Percentiles rank a stretch among this genome's conserved stretches.
Evolutionary conservation across 2,797 vertebrate species (phyloP).

Genomic region (Rhyacichthys aspro): DNA sequence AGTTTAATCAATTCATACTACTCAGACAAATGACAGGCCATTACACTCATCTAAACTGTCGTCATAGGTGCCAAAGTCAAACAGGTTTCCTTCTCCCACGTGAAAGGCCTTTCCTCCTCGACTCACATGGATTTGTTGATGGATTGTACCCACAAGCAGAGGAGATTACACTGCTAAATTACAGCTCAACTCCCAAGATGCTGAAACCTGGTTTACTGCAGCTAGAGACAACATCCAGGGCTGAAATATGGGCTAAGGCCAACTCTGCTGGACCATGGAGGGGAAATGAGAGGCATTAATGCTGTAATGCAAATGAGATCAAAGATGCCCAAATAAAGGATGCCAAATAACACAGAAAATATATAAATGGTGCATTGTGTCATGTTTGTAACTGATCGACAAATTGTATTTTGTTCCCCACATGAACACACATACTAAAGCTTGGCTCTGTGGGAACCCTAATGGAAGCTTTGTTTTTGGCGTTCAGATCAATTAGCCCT

Average conservation of each 20-base stretch:
- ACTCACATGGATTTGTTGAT: conserved; percentile 51
- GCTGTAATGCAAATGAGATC: conserved; percentile 33
- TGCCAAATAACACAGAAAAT: background rate
- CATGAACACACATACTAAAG: conserved; percentile 2
- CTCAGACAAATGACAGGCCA: conserved; percentile 31
- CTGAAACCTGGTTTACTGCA: conserved; percentile 56
- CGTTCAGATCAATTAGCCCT: conserved; percentile 66
- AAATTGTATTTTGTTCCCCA: background rate
- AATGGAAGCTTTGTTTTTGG: conserved; percentile 64
- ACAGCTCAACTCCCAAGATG: conserved; percentile 49
- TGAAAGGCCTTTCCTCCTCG: conserved; percentile 29
- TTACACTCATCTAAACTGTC: conserved; percentile 30
- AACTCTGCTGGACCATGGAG: conserved; percentile 34
- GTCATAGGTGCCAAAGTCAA: conserved; percentile 39
- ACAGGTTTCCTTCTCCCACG: conserved; percentile 34
- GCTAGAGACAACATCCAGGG: conserved; percentile 45
- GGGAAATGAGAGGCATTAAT: conserved; percentile 47
- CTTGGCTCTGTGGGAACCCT: conserved; percentile 49
- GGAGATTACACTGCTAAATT: conserved; percentile 55
- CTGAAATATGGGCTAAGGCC: conserved; percentile 46
- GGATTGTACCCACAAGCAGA: conserved; percentile 47
- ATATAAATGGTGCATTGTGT: background rate
- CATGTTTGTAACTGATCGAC: too few species aligned
- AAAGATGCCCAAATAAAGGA: background rate
- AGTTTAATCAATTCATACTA: conserved; percentile 22